These are phyloP conservation scores for Condylura cristata DNA, from an alignment of 2,113 vertebrate species.

Conservation along the genomic window DNA sequence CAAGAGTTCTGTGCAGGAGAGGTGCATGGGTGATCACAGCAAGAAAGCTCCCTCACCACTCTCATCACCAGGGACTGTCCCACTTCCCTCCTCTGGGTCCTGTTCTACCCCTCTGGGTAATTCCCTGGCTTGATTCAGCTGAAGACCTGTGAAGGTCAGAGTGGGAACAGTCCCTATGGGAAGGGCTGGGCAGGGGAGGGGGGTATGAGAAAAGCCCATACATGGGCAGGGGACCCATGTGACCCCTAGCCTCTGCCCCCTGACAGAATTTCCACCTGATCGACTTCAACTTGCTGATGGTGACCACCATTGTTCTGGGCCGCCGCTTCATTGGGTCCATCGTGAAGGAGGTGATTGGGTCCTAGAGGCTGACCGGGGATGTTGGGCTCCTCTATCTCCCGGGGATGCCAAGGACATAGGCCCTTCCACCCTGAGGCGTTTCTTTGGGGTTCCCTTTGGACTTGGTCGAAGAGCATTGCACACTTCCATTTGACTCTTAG, in stretches of 20 bases:
- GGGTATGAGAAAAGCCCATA: background rate
- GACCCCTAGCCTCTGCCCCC: slow-evolving; percentile 70
- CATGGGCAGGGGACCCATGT: slow-evolving; percentile 24
- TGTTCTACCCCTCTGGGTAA: slow-evolving; percentile 76
- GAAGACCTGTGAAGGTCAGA: slow-evolving; percentile 74
- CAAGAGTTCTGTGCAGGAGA: background rate
- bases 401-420: background rate
- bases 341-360: slow-evolving; percentile 94
- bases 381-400: background rate
- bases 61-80: slow-evolving; percentile 75
- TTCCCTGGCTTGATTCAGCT: slow-evolving; percentile 75
- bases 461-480: slow-evolving; percentile 1
- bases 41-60: slow-evolving; percentile 58
- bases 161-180: slow-evolving; percentile 66
- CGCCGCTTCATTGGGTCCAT: slow-evolving; percentile 95
- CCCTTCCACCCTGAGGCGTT: slow-evolving; percentile 25
- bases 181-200: slow-evolving; percentile 47
- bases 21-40: slow-evolving; percentile 19
- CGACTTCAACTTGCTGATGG: slow-evolving; percentile 98
- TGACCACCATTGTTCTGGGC: slow-evolving; percentile 95
- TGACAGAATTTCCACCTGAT: slow-evolving; percentile 98
- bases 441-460: slow-evolving; percentile 15
- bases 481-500: background rate
- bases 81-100: slow-evolving; percentile 73
- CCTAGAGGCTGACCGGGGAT: slow-evolving; percentile 42